phyloP scores from a whole-genome alignment of 1,140 invertebrate genomes.

The Bombus fervidus region DNA sequence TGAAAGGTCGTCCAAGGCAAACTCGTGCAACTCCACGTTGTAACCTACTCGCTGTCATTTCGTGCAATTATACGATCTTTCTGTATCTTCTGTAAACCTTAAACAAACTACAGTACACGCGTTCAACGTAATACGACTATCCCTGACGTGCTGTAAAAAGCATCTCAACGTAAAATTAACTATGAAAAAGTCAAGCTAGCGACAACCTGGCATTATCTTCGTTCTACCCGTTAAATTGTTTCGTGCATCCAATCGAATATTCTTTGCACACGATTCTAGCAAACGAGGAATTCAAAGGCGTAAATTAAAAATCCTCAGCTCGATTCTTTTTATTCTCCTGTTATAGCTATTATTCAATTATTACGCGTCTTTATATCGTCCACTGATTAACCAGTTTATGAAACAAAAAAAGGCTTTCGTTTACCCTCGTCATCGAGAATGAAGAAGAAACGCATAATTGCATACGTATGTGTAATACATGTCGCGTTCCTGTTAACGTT shows the following conservation, averaged over 20 bases:
- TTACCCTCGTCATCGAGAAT: background rate
- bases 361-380: background rate
- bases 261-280: background rate
- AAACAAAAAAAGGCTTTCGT: background rate
- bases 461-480: too few relatives aligned
- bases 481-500: too few relatives aligned
- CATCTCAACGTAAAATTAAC: background rate
- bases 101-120: background rate
- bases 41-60: background rate
- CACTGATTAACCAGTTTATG: background rate
- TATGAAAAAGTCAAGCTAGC: background rate
- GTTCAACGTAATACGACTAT: background rate
- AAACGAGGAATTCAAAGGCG: background rate
- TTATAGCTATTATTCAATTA: background rate
- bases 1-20: conserved; percentile 15
- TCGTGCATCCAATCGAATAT: background rate
- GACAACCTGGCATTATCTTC: background rate
- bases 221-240: background rate
- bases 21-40: background rate
- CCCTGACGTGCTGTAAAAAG: background rate
- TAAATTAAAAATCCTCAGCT: background rate
- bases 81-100: background rate
- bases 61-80: background rate
- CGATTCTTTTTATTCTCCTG: background rate
- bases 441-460: background rate